Conservation (phyloP, 2,888 invertebrate species). For the Cryptus viduatorius region DNA sequence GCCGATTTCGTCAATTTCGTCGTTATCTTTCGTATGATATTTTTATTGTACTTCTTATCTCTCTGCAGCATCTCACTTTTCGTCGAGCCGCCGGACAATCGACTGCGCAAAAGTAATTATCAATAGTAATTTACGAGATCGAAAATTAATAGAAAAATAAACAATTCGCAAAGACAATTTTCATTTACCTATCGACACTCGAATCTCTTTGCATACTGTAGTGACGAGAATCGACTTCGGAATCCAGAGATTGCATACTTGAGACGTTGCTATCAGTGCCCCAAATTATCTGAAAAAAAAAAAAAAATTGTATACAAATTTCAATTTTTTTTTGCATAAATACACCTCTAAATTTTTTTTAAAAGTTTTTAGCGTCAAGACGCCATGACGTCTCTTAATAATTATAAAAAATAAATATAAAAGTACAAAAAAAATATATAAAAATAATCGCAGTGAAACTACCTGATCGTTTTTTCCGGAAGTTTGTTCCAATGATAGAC, state of each 20-base stretch:
- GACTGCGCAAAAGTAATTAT: slow-evolving; percentile 84
- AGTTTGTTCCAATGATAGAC: slow-evolving; percentile 90
- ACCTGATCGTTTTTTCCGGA: slow-evolving; percentile 81
- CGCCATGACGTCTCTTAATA: no score
- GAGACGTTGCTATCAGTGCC: slow-evolving; percentile 93
- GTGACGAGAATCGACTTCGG: slow-evolving; percentile 87
- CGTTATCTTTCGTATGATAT: slow-evolving; percentile 92
- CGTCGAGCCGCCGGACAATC: slow-evolving; percentile 93
- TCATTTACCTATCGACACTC: slow-evolving; percentile 90
- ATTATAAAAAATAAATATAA: no score
- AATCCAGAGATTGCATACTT: slow-evolving; percentile 92
- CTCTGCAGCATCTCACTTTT: slow-evolving; percentile 92
- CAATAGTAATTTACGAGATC: background rate
- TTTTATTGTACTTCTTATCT: slow-evolving; percentile 92
- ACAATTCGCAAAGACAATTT: slow-evolving; percentile 22
- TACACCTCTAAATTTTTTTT: no score
- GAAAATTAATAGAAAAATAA: slow-evolving; percentile 26
- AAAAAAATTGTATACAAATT: background rate
- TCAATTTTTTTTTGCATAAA: background rate
- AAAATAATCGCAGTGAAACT: slow-evolving; percentile 23
- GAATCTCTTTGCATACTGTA: slow-evolving; percentile 90
- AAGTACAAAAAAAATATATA: background rate
- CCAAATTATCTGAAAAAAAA: slow-evolving; percentile 89
- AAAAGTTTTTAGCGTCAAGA: no score
- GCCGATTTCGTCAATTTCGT: slow-evolving; percentile 94